Conservation (phyloP, 1,140 invertebrate species). For the Penaeus chinensis region DNA sequence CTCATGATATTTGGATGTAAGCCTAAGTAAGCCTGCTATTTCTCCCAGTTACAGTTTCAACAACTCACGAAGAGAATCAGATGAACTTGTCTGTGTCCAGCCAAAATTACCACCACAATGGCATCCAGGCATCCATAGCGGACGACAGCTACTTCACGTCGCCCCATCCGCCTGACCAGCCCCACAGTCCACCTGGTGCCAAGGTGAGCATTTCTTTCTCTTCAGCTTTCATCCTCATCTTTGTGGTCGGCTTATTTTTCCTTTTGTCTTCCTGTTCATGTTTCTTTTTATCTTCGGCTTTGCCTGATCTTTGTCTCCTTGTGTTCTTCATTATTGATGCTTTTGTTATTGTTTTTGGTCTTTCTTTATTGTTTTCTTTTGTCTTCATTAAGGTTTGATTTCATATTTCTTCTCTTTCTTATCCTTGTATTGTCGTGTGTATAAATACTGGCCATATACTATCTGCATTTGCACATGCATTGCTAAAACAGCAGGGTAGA, state of each 20-base stretch:
- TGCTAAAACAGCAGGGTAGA: too few relatives aligned
- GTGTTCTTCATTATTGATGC: too few relatives aligned
- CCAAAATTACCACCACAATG: conserved; percentile 60
- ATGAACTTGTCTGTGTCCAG: conserved; percentile 3
- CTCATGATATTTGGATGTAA: not conserved
- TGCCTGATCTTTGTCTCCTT: too few relatives aligned
- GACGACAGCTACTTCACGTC: conserved; percentile 63
- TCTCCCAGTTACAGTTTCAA: conserved; percentile 55
- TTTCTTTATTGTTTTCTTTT: too few relatives aligned
- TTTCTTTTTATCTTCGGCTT: not conserved
- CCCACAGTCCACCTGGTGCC: conserved; percentile 58
- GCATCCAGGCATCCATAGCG: conserved; percentile 51
- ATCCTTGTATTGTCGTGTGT: too few relatives aligned
- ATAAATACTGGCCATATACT: too few relatives aligned
- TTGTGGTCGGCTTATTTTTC: not conserved
- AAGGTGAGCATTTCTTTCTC: conserved; percentile 48
- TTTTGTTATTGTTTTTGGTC: too few relatives aligned
- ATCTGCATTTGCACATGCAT: too few relatives aligned
- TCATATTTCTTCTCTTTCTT: too few relatives aligned
- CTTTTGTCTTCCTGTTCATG: not conserved
- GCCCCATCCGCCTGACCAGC: conserved; percentile 62
- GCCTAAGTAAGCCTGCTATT: not conserved
- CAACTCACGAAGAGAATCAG: conserved; percentile 51
- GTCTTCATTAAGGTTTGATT: too few relatives aligned
- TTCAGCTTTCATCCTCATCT: too few relatives aligned